Percentiles rank a stretch among this genome's conserved stretches.
These are phyloP conservation scores for Lordiphosa clarofinis DNA, from an alignment of 1,140 invertebrate species.

Conservation along the genomic window DNA sequence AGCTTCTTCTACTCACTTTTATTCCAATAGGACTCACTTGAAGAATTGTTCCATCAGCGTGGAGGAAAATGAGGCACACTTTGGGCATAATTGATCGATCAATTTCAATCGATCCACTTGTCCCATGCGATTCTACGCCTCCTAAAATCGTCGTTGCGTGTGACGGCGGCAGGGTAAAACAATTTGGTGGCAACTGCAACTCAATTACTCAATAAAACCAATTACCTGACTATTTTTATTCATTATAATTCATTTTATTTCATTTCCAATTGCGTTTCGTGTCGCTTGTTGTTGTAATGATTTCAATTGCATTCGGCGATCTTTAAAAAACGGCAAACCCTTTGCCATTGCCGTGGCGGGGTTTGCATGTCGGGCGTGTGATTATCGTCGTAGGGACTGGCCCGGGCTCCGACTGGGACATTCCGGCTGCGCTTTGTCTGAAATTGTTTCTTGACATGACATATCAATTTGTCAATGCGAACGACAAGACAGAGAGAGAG, in stretches of 20 bases:
- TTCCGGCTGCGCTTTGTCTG: constrained; percentile 62
- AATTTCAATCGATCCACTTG: too few relatives aligned
- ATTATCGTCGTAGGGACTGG: constrained; percentile 52
- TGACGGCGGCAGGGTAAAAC: constrained; percentile 55
- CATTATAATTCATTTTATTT: constrained; percentile 78
- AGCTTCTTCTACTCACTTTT: too few relatives aligned
- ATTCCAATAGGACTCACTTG: too few relatives aligned
- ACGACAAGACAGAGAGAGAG: constrained; percentile 37
- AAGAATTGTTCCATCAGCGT: too few relatives aligned
- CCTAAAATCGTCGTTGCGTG: constrained; percentile 1
- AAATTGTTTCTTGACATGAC: constrained; percentile 79
- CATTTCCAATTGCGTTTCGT: constrained; percentile 80
- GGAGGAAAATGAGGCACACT: too few relatives aligned
- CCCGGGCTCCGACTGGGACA: constrained; percentile 34
- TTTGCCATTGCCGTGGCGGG: constrained; percentile 10
- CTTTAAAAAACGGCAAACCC: background rate
- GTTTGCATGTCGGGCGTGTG: constrained; percentile 74
- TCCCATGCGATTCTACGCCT: background rate
- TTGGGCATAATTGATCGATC: too few relatives aligned
- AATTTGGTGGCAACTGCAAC: constrained; percentile 71
- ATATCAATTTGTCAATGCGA: constrained; percentile 78
- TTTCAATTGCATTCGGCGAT: constrained; percentile 57
- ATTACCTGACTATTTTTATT: constrained; percentile 77
- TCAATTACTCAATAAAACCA: constrained; percentile 78
- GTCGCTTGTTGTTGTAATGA: constrained; percentile 74